Base-by-base conservation (phyloP, 2,888 invertebrate species). In the Drosophila merina region DNA sequence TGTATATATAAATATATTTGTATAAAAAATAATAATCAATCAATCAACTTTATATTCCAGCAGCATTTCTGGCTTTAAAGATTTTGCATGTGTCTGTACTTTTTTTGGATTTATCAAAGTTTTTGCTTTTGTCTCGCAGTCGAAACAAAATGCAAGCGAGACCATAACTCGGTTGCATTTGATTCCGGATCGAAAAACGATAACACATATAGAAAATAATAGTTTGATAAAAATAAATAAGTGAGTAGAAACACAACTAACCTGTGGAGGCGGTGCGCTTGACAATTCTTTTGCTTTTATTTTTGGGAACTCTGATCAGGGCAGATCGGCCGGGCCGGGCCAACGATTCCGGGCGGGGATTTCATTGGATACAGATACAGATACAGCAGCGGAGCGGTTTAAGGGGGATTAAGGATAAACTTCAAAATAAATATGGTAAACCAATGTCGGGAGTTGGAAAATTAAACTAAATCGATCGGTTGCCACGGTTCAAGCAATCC, bases 161-260 rank as follows among this genome's bases (percentile, higher is more conserved):
- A 44, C 14, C 25, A 14, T 14, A 57, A 45, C 20, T 33, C 59
- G 71, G 48, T 30, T 67, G 77, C 74, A 79, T 42, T 74, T 62
- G 48, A 47, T 40, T 47, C 8, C 68, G 14, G n/a, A 10, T 47
- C 40, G 10, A 30, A 47, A 49, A 33, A 62, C 26, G 56, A 55
- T 47, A 74, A 60, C 54, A 80, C 67, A 69, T 67, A 73, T 49
- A 51, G 57, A 74, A 58, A 60, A 56, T 60, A 57, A 68, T 56
- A 57, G 64, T 69, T 79, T 57, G 44, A 44, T 57, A 66, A 88
- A 88, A 78, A 75, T 77, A 74, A 68, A 73, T 77, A 87, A 71
- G 72, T 72, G 81, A 85, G 87, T 75, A 84, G 85, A 86, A 86
- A 86, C 88, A 88, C 88, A 90, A 90, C 90, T 90, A 90, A 90